Evolutionary conservation across 1,140 invertebrate genomes (phyloP).

Genomic region (Cryptotermes secundus): DNA sequence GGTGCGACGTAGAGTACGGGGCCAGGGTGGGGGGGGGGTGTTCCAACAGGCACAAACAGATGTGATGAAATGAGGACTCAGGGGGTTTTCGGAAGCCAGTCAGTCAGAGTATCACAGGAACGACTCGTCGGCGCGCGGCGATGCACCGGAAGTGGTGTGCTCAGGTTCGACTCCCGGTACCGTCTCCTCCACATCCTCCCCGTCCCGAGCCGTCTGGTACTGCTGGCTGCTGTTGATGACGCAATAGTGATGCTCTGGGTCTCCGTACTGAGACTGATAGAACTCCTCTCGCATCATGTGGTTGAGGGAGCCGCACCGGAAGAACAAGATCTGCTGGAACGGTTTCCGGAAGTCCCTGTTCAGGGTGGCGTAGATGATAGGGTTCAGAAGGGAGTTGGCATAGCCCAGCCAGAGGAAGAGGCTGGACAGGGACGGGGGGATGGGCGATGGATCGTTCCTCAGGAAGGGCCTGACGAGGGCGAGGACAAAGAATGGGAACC

Average conservation of each 20-base stretch:
- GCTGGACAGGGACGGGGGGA: conserved; percentile 58
- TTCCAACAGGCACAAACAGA: neutral
- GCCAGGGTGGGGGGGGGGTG: too few relatives aligned
- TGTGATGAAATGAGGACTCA: neutral
- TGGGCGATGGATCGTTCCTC: conserved; percentile 56
- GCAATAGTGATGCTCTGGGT: conserved; percentile 51
- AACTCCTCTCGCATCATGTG: conserved; percentile 90
- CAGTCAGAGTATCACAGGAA: conserved; percentile 31
- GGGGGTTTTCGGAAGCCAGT: neutral
- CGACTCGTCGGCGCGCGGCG: conserved; percentile 32
- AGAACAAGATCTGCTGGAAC: conserved; percentile 87
- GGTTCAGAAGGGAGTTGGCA: conserved; percentile 89
- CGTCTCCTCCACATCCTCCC: conserved; percentile 20
- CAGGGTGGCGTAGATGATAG: conserved; percentile 89
- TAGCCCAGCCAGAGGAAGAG: conserved; percentile 89
- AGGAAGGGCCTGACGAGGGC: conserved; percentile 84
- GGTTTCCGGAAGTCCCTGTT: conserved; percentile 91
- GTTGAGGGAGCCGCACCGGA: conserved; percentile 83
- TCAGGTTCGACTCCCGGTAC: neutral
- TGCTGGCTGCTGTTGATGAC: conserved; percentile 28
- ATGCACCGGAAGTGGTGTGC: neutral
- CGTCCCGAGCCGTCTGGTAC: neutral
- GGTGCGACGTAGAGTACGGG: too few relatives aligned
- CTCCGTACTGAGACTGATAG: conserved; percentile 88
- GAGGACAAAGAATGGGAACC: conserved; percentile 95